phyloP scores from a whole-genome alignment of 2,113 vertebrate species.

The Lophotis ruficrista region DNA sequence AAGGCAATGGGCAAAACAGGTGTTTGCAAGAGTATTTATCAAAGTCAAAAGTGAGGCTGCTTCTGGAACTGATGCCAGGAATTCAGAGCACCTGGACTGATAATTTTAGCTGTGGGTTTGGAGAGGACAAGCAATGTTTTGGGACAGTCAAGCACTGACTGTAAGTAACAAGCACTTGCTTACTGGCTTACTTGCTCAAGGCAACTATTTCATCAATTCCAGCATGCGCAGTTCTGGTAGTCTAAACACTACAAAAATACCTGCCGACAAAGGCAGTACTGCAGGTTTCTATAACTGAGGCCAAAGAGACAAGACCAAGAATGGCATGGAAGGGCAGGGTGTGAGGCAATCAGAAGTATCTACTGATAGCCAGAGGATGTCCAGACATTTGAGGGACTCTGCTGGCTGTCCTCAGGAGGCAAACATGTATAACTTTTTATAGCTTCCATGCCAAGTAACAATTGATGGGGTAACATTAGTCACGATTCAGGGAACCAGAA shows the following conservation, averaged over 20 bases:
- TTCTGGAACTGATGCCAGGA: neutral
- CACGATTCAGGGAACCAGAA: slow-evolving; percentile 11
- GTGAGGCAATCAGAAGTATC: neutral
- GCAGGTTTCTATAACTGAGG: neutral
- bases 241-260: neutral
- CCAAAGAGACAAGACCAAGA: neutral
- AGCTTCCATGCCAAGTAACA: slow-evolving; percentile 6
- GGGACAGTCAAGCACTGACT: neutral
- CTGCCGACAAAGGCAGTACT: neutral
- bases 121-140: neutral
- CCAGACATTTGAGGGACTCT: neutral
- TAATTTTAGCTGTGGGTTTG: neutral
- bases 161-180: neutral
- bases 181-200: neutral
- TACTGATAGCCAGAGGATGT: neutral
- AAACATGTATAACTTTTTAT: neutral
- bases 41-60: neutral
- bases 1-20: neutral
- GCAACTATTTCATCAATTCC: neutral
- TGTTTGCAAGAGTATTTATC: neutral
- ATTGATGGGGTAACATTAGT: slow-evolving; percentile 10
- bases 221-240: neutral
- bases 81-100: neutral
- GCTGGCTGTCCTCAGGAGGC: neutral
- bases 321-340: neutral